Evolutionary conservation across 1,140 invertebrate species (phyloP).

Genomic region (Drosophila gunungcola): DNA sequence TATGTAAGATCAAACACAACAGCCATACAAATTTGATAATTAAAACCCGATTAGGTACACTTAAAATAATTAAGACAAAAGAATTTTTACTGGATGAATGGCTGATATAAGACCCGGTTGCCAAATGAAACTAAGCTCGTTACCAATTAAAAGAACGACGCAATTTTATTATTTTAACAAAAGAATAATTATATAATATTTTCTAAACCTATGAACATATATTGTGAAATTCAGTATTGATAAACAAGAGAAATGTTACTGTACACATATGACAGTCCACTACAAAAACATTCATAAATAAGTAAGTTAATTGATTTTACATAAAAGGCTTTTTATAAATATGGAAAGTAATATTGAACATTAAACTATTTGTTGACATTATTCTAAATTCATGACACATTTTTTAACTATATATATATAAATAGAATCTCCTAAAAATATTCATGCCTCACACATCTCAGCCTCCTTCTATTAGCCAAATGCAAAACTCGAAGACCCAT

Average conservation of each 20-base stretch:
- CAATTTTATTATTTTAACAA: neutral
- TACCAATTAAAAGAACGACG: neutral
- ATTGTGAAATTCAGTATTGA: neutral
- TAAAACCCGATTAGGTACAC: neutral
- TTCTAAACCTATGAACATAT: neutral
- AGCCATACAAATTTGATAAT: neutral
- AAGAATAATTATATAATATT: neutral
- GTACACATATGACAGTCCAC: too few relatives aligned
- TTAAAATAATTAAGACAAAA: neutral
- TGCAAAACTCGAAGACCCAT: constrained; percentile 22
- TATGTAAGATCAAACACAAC: too few relatives aligned
- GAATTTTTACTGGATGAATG: neutral
- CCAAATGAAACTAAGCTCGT: neutral
- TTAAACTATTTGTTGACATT: too few relatives aligned
- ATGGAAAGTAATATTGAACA: too few relatives aligned
- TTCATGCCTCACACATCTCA: neutral
- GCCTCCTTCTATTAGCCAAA: constrained; percentile 28
- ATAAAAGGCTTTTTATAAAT: too few relatives aligned
- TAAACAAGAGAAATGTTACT: too few relatives aligned
- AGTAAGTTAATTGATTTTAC: too few relatives aligned
- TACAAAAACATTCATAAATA: too few relatives aligned
- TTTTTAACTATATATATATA: too few relatives aligned
- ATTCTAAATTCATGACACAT: too few relatives aligned
- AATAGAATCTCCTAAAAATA: too few relatives aligned
- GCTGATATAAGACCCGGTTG: neutral